phyloP scores from a whole-genome alignment of 2,888 invertebrate genomes.

The Blera fallax region DNA sequence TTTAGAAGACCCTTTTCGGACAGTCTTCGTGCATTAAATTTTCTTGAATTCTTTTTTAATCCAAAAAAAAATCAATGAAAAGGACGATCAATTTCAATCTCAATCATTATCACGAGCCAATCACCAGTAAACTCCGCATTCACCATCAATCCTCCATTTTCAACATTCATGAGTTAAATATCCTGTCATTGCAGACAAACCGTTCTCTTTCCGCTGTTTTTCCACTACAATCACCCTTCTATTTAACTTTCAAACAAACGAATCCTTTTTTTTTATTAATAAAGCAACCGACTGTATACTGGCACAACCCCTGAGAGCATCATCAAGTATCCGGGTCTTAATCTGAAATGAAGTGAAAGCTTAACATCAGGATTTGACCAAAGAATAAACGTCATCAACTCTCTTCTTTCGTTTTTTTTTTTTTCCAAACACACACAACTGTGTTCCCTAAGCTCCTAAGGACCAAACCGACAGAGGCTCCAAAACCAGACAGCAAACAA shows the following conservation, averaged over 20 bases:
- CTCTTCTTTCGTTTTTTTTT: slow-evolving; percentile 12
- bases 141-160: background rate
- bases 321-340: slow-evolving; percentile 46
- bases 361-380: slow-evolving; percentile 71
- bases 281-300: slow-evolving; percentile 3
- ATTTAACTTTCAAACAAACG: slow-evolving; percentile 45
- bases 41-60: no score
- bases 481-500: slow-evolving; percentile 65
- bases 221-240: background rate
- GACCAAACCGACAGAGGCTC: slow-evolving; percentile 43
- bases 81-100: no score
- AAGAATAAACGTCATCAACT: slow-evolving; percentile 72
- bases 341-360: slow-evolving; percentile 72
- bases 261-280: slow-evolving; percentile 52
- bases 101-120: no score
- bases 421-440: slow-evolving; percentile 4
- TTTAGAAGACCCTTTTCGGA: no score
- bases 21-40: no score
- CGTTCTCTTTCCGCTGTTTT: background rate
- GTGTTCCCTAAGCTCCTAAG: slow-evolving; percentile 55
- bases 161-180: background rate
- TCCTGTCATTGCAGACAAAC: background rate
- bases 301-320: background rate
- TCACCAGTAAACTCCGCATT: no score
- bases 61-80: no score